Base-by-base conservation (phyloP, 2,113 vertebrate genomes). In the Campylorhamphus procurvoides region DNA sequence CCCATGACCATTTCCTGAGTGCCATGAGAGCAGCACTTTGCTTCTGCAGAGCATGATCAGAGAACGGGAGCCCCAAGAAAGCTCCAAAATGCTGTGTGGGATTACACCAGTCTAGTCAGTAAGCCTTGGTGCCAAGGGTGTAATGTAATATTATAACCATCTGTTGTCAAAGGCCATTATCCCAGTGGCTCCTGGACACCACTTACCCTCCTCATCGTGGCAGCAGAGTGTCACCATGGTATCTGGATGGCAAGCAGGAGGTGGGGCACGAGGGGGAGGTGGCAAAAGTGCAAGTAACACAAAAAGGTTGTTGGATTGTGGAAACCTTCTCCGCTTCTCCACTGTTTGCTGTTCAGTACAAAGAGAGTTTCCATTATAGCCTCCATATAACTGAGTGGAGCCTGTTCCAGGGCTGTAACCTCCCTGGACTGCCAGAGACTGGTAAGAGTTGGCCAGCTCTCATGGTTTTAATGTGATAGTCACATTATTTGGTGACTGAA, bases 101-200 rank as follows among this genome's bases (percentile, higher is more conserved):
- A 79, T 94, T 85, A 90, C 83, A 93, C 67, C 46, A 25, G 84
- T 56, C 67, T 66, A 64, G 80, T 64, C 81, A 69, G 56, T 56
- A n/a, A 87, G 49, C 66, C 20, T 24, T 28, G 55, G 53, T 95
- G 95, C 93, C 93, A 96, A 89, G 81, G 74, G 81, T 89, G 58
- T 94, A 95, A 95, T 87, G 87, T 49, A 44, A 73, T 94, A 80
- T 73, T 84, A 84, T 18, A 89, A 87, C 84, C 89, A 90, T 95
- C 94, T 96, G 96, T 19, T 90, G 87, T 77, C 71, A 23, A 82
- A 93, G 74, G 42, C 80, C 19, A 0, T 87, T 94, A 82, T 94
- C 91, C 87, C 89, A 63, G 74, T 66, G 87, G 84, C 87, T 91
- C 84, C 84, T 96, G 93, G 84, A 20, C 53, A 50, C 84, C 53